A percentile compares a stretch with the other conserved stretches of the same genome.
Evolutionary conservation across 2,797 vertebrate genomes (phyloP).

Genomic region (Balearica regulorum): DNA sequence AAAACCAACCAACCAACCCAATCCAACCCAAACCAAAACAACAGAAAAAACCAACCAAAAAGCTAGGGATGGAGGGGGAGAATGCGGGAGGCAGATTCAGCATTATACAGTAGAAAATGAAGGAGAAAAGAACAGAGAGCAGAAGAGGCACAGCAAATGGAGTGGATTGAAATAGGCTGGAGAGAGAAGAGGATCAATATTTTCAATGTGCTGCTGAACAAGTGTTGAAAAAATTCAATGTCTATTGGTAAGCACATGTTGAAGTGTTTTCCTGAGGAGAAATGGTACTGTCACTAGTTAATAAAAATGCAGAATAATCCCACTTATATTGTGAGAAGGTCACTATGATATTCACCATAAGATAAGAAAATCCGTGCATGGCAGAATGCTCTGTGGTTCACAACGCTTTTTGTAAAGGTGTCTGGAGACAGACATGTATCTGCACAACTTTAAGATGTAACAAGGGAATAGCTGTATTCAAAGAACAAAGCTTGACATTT

Average conservation of each 20-base stretch:
- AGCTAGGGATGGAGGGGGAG: fast-evolving
- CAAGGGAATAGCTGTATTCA: not conserved
- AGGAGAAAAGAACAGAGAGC: not conserved
- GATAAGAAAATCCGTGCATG: not conserved
- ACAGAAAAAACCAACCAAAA: not conserved
- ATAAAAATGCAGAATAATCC: not conserved
- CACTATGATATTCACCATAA: not conserved
- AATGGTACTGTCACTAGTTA: not conserved
- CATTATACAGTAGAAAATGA: not conserved
- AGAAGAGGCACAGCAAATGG: not conserved
- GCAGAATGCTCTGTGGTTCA: not conserved
- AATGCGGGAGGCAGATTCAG: not conserved
- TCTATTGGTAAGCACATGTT: not conserved
- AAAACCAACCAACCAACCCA: too few relatives aligned
- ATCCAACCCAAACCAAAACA: too few relatives aligned
- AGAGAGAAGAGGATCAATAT: not conserved
- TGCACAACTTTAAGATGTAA: not conserved
- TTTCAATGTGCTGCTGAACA: not conserved
- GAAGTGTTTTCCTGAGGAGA: not conserved
- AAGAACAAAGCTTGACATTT: conserved; percentile 36
- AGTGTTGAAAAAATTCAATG: not conserved
- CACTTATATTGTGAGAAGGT: not conserved
- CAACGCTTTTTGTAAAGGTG: not conserved
- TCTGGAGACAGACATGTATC: not conserved
- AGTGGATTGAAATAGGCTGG: not conserved